Conservation (phyloP, 2,888 invertebrate genomes). For the Hyles lineata region DNA sequence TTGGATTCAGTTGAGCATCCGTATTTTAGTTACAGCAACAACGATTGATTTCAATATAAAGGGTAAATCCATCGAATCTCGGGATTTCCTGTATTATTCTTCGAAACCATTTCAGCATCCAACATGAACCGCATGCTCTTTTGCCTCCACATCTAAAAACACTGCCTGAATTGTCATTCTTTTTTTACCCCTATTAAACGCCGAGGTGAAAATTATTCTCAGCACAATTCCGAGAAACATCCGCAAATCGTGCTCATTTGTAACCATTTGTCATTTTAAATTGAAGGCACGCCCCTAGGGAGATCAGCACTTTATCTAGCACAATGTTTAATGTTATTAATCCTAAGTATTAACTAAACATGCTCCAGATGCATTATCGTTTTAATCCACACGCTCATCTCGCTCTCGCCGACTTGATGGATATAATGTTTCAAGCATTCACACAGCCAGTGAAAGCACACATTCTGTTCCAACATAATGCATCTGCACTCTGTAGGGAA, state of each 20-base stretch:
- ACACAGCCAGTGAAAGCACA: slow-evolving; percentile 78
- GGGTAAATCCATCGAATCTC: not conserved
- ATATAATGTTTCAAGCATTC: slow-evolving; percentile 76
- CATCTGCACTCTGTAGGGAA: slow-evolving; percentile 69
- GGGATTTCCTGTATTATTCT: not conserved
- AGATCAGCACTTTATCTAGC: slow-evolving; percentile 21
- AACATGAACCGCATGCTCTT: not conserved
- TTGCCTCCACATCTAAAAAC: not conserved
- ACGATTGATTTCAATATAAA: not conserved
- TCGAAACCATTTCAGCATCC: not conserved
- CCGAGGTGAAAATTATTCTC: not conserved
- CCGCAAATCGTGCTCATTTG: not conserved
- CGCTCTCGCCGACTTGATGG: slow-evolving; percentile 54
- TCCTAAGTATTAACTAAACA: slow-evolving; percentile 28
- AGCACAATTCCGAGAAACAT: not conserved
- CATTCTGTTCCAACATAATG: slow-evolving; percentile 72
- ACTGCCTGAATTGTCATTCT: not conserved
- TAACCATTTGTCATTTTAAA: not conserved
- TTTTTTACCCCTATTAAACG: not conserved
- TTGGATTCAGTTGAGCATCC: not conserved
- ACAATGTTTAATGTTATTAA: slow-evolving; percentile 25
- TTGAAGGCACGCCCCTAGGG: not conserved
- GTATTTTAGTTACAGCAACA: not conserved
- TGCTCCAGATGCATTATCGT: slow-evolving; percentile 31
- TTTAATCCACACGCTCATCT: slow-evolving; percentile 47